Evolutionary conservation across 2,888 invertebrate genomes (phyloP).

Genomic region (Onthophagus sagittarius): DNA sequence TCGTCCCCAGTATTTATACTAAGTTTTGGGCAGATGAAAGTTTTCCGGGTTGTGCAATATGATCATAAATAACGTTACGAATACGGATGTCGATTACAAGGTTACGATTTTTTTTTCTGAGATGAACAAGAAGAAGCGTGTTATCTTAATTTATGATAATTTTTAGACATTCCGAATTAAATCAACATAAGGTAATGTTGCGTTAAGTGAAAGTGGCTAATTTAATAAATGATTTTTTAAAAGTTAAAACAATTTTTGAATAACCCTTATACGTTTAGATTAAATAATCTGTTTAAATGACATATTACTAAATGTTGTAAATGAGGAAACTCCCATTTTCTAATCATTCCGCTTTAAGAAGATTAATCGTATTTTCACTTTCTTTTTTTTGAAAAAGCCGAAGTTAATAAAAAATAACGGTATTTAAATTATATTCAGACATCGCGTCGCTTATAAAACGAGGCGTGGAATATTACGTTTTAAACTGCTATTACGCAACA

Average conservation of each 20-base stretch:
- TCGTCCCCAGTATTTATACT: not conserved
- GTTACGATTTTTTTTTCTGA: not conserved
- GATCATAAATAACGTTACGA: not conserved
- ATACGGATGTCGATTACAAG: not conserved
- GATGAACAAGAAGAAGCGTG: not conserved
- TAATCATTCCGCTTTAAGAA: not conserved
- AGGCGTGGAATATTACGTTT: not conserved
- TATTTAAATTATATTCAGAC: not conserved
- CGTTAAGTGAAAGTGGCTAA: not conserved
- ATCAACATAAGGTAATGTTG: not conserved
- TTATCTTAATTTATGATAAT: not conserved
- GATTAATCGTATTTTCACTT: not conserved
- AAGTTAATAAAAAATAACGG: not conserved
- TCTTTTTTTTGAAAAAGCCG: not conserved
- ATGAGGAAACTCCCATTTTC: not conserved
- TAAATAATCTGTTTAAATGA: not conserved
- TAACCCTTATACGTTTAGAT: no score
- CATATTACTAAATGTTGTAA: not conserved
- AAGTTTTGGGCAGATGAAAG: not conserved
- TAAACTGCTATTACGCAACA: not conserved
- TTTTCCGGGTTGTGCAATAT: slow-evolving; percentile 5
- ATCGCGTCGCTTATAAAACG: not conserved
- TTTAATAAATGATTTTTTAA: not conserved
- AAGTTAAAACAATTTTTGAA: no score
- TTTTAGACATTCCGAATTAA: not conserved